These are phyloP conservation scores for Fundulus diaphanus DNA, from an alignment of 2,797 vertebrate genomes.

Conservation along the genomic window DNA sequence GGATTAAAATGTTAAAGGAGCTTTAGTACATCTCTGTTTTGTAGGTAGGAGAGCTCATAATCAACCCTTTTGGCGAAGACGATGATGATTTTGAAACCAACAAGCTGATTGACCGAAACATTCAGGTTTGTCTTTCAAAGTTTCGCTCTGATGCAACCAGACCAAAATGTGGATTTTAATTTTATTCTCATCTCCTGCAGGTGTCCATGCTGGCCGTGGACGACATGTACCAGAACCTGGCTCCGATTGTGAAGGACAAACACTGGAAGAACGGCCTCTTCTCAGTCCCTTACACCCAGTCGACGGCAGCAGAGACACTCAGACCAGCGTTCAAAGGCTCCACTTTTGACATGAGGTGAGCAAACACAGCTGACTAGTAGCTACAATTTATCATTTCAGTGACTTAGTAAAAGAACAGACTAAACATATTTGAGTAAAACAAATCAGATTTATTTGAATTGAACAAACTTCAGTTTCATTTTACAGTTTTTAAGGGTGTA, in stretches of 20 bases:
- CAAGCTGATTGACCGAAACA: constrained; percentile 90
- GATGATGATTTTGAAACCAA: constrained; percentile 96
- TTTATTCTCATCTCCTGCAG: constrained; percentile 55
- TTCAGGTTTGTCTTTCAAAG: constrained; percentile 80
- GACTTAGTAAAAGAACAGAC: neutral
- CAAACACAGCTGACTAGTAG: neutral
- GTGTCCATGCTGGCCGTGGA: constrained; percentile 92
- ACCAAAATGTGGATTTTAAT: neutral
- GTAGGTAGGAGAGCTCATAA: constrained; percentile 91
- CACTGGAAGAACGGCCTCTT: constrained; percentile 85
- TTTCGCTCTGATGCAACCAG: neutral
- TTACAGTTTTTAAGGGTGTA: neutral
- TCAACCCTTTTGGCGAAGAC: constrained; percentile 93
- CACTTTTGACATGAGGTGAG: constrained; percentile 88
- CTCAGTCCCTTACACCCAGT: constrained; percentile 81
- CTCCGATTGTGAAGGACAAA: constrained; percentile 82
- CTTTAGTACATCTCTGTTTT: neutral
- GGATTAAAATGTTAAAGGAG: neutral
- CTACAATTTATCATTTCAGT: neutral
- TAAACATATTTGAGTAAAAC: neutral
- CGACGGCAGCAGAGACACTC: constrained; percentile 78
- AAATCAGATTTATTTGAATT: neutral
- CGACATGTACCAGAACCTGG: constrained; percentile 90
- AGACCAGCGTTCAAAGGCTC: constrained; percentile 87
- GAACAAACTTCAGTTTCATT: neutral